Conservation (phyloP, 2,888 invertebrate species). For the Aphidius colemani region DNA sequence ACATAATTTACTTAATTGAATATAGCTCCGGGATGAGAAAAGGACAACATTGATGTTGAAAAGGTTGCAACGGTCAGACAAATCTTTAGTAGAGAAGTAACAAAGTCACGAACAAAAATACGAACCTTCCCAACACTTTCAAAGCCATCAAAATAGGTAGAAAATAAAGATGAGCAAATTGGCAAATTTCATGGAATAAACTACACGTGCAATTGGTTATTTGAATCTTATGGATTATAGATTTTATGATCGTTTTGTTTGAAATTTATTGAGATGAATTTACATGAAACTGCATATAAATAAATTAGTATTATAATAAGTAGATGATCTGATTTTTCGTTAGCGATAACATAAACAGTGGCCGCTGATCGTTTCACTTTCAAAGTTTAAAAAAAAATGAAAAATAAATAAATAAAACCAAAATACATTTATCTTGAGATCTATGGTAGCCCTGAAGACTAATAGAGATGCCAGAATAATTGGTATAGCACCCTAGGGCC, state of each 20-base stretch:
- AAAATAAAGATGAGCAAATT: constrained; percentile 28
- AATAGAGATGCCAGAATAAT: constrained; percentile 45
- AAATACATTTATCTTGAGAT: constrained; percentile 40
- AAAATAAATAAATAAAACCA: background rate
- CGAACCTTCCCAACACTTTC: background rate
- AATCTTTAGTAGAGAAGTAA: constrained; percentile 23
- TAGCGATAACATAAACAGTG: no score
- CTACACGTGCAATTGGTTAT: constrained; percentile 8
- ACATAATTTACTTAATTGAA: constrained; percentile 48
- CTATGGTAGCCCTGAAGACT: constrained; percentile 33
- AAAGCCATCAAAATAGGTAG: background rate
- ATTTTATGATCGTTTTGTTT: background rate
- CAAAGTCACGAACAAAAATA: constrained; percentile 24
- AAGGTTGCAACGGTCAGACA: constrained; percentile 29
- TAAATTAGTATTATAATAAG: no score
- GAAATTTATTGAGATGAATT: constrained; percentile 1
- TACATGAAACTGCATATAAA: background rate
- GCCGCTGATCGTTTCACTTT: no score
- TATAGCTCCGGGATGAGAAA: constrained; percentile 41
- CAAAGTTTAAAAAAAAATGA: background rate
- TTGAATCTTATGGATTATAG: no score
- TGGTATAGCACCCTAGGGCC: constrained; percentile 30
- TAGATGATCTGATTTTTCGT: no score
- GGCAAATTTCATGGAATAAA: constrained; percentile 25
- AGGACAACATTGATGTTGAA: constrained; percentile 4